Evolutionary conservation across 1,140 invertebrate genomes (phyloP).

Genomic region (Drosophila ercepeae): DNA sequence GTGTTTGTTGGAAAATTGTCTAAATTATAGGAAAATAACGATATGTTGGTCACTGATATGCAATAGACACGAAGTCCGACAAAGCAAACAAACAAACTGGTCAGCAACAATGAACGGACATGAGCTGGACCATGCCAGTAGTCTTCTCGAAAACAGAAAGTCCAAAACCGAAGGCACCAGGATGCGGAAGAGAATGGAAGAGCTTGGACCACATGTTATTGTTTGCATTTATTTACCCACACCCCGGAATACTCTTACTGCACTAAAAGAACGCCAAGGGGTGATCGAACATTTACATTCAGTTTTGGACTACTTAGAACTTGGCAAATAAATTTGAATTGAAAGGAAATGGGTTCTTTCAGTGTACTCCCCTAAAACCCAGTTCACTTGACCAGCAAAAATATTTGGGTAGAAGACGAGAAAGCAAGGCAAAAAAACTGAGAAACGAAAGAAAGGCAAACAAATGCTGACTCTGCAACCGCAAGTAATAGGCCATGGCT

Average conservation of each 20-base stretch:
- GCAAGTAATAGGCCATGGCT: constrained; percentile 44
- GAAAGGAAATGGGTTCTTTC: not conserved
- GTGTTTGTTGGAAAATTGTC: constrained; percentile 34
- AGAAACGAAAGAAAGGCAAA: constrained; percentile 30
- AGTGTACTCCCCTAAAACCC: constrained; percentile 10
- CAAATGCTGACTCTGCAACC: constrained; percentile 41
- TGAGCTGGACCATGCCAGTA: constrained; percentile 18
- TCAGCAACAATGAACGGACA: constrained; percentile 25
- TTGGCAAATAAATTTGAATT: not conserved
- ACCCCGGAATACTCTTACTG: constrained; percentile 5
- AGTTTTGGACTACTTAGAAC: not conserved
- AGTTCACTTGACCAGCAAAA: constrained; percentile 46
- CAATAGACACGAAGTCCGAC: constrained; percentile 47
- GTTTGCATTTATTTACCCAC: constrained; percentile 39
- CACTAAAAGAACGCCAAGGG: not conserved
- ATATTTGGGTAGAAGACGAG: constrained; percentile 41
- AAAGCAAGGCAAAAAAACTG: constrained; percentile 2
- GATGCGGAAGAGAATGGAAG: constrained; percentile 6
- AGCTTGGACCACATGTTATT: constrained; percentile 35
- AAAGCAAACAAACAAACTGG: constrained; percentile 41
- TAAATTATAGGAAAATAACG: constrained; percentile 53
- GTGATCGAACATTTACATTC: not conserved
- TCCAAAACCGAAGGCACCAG: not conserved
- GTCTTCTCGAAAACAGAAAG: constrained; percentile 24
- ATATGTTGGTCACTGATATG: constrained; percentile 65